These are phyloP conservation scores for Linepithema humile DNA, from an alignment of 1,140 invertebrate species.

Conservation along the genomic window DNA sequence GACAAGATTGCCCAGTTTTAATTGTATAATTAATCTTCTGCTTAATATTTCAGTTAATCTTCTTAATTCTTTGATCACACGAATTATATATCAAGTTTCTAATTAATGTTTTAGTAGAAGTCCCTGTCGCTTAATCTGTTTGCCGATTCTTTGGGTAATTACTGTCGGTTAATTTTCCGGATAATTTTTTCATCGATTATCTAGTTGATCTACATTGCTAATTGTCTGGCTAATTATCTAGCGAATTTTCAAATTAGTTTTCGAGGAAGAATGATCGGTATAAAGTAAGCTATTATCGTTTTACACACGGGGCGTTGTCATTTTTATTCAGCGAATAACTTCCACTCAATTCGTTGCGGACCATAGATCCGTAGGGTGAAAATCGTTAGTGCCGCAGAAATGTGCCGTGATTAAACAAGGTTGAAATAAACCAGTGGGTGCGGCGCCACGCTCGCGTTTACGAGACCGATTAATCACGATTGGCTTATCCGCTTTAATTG, in stretches of 20 bases:
- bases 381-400: neutral
- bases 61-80: neutral
- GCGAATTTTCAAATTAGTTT: neutral
- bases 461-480: conserved; percentile 53
- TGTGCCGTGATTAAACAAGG: conserved; percentile 14
- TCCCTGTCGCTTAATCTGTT: neutral
- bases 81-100: neutral
- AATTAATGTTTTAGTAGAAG: neutral
- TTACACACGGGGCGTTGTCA: neutral
- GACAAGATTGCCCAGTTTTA: too few species aligned
- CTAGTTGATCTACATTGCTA: neutral
- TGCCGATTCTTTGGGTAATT: neutral
- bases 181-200: neutral
- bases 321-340: neutral
- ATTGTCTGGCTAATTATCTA: neutral
- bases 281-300: neutral
- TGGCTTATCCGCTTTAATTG: conserved; percentile 58
- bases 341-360: neutral
- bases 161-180: neutral
- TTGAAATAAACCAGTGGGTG: conserved; percentile 17
- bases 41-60: neutral
- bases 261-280: neutral
- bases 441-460: conserved; percentile 16
- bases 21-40: too few species aligned
- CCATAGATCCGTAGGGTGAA: neutral